These are phyloP conservation scores for Philereme vetulata DNA, from an alignment of 2,888 invertebrate genomes.

Conservation along the genomic window DNA sequence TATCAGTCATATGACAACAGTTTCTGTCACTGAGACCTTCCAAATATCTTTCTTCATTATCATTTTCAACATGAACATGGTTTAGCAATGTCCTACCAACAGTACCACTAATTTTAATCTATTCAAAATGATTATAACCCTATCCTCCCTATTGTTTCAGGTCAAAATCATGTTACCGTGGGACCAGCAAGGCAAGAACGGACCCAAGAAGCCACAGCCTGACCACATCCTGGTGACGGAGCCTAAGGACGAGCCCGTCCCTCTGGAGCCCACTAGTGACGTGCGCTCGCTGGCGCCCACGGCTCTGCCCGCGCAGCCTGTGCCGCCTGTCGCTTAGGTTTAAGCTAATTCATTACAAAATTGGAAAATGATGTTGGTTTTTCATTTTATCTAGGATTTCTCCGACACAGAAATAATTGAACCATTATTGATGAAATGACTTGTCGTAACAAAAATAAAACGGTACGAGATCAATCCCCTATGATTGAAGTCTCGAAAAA, in stretches of 20 bases:
- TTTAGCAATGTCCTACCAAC: background rate
- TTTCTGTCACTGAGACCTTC: no score
- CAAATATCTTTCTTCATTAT: no score
- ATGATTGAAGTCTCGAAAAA: no score
- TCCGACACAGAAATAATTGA: no score
- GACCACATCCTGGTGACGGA: constrained; percentile 98
- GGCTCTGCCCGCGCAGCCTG: constrained; percentile 72
- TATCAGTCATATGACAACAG: no score
- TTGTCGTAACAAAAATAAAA: no score
- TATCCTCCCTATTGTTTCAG: constrained; percentile 79
- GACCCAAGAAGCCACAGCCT: constrained; percentile 98
- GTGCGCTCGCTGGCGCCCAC: constrained; percentile 87
- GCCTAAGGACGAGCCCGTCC: constrained; percentile 96
- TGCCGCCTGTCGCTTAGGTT: constrained; percentile 65
- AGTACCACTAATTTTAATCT: background rate
- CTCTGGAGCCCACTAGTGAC: constrained; percentile 89
- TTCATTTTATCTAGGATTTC: no score
- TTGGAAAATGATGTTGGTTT: constrained; percentile 28
- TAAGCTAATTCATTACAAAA: constrained; percentile 61
- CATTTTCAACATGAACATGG: no score
- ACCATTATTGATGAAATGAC: no score
- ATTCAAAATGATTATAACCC: background rate
- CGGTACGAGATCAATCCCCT: no score
- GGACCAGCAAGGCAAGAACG: constrained; percentile 98
- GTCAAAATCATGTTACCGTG: constrained; percentile 99